A percentile compares a stretch with the other conserved stretches of the same genome.
Evolutionary conservation across 1,140 invertebrate genomes (phyloP).

Genomic region (Augochlora pura): DNA sequence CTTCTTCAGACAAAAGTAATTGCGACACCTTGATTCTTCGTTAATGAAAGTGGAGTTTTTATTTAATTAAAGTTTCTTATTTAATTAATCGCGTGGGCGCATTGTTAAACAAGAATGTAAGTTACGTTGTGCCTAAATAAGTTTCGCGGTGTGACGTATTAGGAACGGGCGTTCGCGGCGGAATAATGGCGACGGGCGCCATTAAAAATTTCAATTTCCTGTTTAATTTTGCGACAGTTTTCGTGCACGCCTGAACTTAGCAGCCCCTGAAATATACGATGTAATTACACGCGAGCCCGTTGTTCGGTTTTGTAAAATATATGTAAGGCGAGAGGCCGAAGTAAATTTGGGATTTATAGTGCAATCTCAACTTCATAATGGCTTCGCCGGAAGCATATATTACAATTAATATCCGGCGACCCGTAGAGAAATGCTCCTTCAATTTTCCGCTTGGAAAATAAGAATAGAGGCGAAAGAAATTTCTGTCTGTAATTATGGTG

Average conservation of each 20-base stretch:
- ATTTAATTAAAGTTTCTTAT: background rate
- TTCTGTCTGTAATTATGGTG: background rate
- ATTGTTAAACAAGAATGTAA: too few relatives aligned
- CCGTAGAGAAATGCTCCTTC: too few relatives aligned
- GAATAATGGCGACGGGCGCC: background rate
- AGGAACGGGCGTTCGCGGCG: background rate
- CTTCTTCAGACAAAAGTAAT: too few relatives aligned
- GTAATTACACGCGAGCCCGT: conserved; percentile 49
- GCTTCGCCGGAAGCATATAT: background rate
- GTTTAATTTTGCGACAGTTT: background rate
- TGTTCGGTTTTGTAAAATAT: conserved; percentile 54
- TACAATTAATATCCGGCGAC: background rate
- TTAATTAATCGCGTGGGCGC: background rate
- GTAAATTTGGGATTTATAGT: conserved; percentile 73
- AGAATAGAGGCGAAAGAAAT: too few relatives aligned
- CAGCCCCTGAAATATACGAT: conserved; percentile 50
- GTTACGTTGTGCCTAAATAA: background rate
- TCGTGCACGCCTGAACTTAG: conserved; percentile 20
- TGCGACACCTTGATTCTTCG: too few relatives aligned
- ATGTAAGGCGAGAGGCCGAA: conserved; percentile 44
- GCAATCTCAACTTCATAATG: conserved; percentile 68
- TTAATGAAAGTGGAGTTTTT: too few relatives aligned
- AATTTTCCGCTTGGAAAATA: background rate
- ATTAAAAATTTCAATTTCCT: conserved; percentile 14
- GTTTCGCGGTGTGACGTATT: background rate